Base-by-base conservation (phyloP, 2,797 vertebrate species). In the Betta splendens region DNA sequence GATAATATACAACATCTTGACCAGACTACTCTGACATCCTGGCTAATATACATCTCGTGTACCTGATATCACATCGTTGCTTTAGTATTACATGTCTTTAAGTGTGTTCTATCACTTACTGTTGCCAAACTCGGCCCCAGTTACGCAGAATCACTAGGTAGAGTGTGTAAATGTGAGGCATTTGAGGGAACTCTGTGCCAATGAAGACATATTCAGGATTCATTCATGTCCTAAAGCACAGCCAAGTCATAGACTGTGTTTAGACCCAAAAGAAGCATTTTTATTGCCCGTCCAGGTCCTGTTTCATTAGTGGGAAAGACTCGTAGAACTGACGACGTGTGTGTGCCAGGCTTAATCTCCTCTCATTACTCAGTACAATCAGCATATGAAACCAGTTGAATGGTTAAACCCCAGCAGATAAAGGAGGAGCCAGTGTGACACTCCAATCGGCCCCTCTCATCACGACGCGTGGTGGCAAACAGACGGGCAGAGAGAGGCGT, bases 361-460 rank as follows among this genome's bases (percentile, higher is more conserved):
- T 9, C 73, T 72, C 71, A 81, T 83, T 76, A 79, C 70, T 51
- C 48, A 66, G 85, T 21, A 80, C 79, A 83, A 85, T 87, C 83
- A 81, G 77, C 5, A n/a, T 25, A 53, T 82, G 67, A 88, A 85
- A 87, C 81, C 80, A 76, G 80, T 75, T 83, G 77, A 87, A 84
- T 69, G 79, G 43, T 64, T 46, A 39, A 76, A 70, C 66, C 75
- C 63, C 71, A 47, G 56, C n/a, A 48, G 69, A 79, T 26, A 67
- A 69, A 83, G 64, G 75, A 68, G 70, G 63, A 83, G 80, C 88
- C 85, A 87, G 91, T 87, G 84, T 81, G 75, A 82, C 80, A 59
- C 72, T 42, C 65, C 76, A 68, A 62, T 75, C 77, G 75, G 69
- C 69, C 72, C 72, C 64, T 28, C 72, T 49, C 75, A 69, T 86